These are phyloP conservation scores for Hippocampus barbouri DNA, from an alignment of 2,113 vertebrate species.

Conservation along the genomic window DNA sequence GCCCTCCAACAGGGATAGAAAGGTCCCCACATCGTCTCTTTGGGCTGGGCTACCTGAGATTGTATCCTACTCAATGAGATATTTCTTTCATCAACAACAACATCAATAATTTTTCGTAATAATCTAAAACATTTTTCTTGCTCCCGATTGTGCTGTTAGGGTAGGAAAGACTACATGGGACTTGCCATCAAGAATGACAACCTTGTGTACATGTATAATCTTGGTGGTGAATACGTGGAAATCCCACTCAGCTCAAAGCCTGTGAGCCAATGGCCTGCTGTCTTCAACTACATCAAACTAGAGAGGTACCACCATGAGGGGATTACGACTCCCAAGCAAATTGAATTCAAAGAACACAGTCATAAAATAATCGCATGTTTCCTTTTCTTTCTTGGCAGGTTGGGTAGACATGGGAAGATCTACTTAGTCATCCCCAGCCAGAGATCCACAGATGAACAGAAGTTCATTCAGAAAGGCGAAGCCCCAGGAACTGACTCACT, in stretches of 20 bases:
- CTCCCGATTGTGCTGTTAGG: conserved; percentile 64
- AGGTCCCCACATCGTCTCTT: too few species aligned
- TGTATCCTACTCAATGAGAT: too few species aligned
- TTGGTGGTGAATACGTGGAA: conserved; percentile 87
- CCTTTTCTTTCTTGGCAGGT: conserved; percentile 59
- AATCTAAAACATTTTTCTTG: not conserved
- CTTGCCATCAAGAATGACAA: conserved; percentile 95
- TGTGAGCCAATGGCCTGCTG: conserved; percentile 89
- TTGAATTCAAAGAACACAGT: not conserved
- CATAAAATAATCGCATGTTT: not conserved
- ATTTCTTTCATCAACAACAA: too few species aligned
- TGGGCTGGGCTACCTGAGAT: too few species aligned
- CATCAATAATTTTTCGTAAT: not conserved
- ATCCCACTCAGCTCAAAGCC: conserved; percentile 91
- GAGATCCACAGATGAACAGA: conserved; percentile 85
- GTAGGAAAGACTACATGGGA: conserved; percentile 88
- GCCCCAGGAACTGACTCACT: conserved; percentile 80
- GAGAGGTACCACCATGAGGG: conserved; percentile 78
- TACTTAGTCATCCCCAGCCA: conserved; percentile 90
- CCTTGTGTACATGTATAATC: conserved; percentile 89
- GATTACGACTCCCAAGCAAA: not conserved
- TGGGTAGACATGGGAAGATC: conserved; percentile 90
- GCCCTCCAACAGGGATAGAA: too few species aligned
- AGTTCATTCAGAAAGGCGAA: conserved; percentile 95
- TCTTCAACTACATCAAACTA: conserved; percentile 93